phyloP scores from a whole-genome alignment of 1,140 invertebrate genomes.

The Temnothorax nylanderi region DNA sequence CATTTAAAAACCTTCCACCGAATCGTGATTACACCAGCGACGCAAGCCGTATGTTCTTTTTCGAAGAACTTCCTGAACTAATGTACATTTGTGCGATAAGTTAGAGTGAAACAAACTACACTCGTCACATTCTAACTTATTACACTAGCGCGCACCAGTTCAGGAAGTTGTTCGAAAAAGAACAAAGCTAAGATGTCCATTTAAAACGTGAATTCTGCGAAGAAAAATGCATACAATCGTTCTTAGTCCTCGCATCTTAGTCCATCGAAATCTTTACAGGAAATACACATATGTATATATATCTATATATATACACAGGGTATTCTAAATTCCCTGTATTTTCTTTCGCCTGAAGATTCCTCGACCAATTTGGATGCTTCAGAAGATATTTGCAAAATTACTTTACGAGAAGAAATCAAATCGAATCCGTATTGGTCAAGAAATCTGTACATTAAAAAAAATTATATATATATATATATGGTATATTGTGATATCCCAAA shows the following conservation, averaged over 20 bases:
- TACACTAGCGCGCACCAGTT: too few species aligned
- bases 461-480: background rate
- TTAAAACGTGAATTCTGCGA: background rate
- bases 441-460: background rate
- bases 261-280: background rate
- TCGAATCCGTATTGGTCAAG: slow-evolving; percentile 4
- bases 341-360: slow-evolving; percentile 2
- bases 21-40: background rate
- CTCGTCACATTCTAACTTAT: too few species aligned
- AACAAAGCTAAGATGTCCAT: slow-evolving; percentile 34
- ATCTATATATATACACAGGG: slow-evolving; percentile 3
- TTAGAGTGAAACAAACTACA: too few species aligned
- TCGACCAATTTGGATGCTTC: slow-evolving; percentile 1
- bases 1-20: slow-evolving; percentile 10
- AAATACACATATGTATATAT: slow-evolving; percentile 10
- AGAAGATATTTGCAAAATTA: background rate
- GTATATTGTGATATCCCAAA: slow-evolving; percentile 11
- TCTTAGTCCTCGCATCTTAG: background rate
- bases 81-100: too few species aligned
- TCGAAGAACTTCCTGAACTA: too few species aligned
- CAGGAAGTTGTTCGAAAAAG: too few species aligned
- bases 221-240: slow-evolving; percentile 11
- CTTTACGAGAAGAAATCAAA: background rate
- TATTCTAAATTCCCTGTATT: background rate
- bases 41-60: too few species aligned